These are phyloP conservation scores for Netelia virgata DNA, from an alignment of 2,888 invertebrate genomes.

Conservation along the genomic window DNA sequence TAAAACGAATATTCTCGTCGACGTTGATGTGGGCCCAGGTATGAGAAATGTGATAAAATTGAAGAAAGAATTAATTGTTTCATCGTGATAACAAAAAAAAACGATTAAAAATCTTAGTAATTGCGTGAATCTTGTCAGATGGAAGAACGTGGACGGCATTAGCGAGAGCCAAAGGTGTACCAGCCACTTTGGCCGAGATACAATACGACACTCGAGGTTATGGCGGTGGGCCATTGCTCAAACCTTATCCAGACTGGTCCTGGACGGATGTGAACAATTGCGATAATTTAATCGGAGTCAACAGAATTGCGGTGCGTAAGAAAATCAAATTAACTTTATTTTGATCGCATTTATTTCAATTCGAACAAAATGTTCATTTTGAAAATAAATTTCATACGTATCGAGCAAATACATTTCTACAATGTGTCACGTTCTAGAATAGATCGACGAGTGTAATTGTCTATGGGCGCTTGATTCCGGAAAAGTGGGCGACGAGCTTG, in stretches of 20 bases:
- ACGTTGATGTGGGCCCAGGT: slow-evolving; percentile 27
- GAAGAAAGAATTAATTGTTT: too few species aligned
- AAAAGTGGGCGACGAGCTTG: background rate
- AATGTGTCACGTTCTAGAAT: background rate
- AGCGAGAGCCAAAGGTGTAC: slow-evolving; percentile 88
- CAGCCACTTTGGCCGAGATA: slow-evolving; percentile 88
- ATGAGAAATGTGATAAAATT: background rate
- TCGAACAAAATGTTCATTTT: too few species aligned
- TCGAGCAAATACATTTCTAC: too few species aligned
- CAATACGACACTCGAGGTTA: slow-evolving; percentile 83
- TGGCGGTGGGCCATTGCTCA: slow-evolving; percentile 84
- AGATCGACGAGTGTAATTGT: slow-evolving; percentile 37
- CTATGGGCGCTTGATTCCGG: slow-evolving; percentile 41
- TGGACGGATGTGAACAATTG: slow-evolving; percentile 88
- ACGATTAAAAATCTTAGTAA: too few species aligned
- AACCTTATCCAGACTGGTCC: slow-evolving; percentile 88
- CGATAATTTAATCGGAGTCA: slow-evolving; percentile 89
- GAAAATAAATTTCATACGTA: too few species aligned
- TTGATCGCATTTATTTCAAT: background rate
- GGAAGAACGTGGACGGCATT: slow-evolving; percentile 88
- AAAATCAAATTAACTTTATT: too few species aligned
- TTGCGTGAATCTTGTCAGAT: slow-evolving; percentile 50
- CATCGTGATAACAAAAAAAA: too few species aligned
- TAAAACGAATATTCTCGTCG: slow-evolving; percentile 20
- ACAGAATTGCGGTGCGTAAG: slow-evolving; percentile 88